Evolutionary conservation across 2,888 invertebrate genomes (phyloP).

Genomic region (Cyaniris semiargus): DNA sequence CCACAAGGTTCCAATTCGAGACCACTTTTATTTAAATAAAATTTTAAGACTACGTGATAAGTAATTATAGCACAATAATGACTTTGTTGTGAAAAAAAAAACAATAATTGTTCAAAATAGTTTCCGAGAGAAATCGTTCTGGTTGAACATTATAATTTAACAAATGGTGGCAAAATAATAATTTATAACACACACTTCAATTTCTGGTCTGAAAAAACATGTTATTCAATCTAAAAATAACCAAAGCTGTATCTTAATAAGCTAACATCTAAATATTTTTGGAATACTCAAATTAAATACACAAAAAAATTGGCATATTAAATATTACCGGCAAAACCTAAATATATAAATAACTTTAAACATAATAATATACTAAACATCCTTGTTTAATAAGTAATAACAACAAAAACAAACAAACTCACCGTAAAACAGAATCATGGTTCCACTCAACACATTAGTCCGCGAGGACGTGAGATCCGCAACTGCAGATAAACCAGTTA

Average conservation of each 20-base stretch:
- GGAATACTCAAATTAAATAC: not conserved
- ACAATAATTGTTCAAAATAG: not conserved
- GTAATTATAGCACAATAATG: not conserved
- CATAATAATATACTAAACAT: constrained; percentile 10
- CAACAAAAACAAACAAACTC: constrained; percentile 27
- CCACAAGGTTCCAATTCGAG: not conserved
- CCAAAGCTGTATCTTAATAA: not conserved
- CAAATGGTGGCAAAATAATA: not conserved
- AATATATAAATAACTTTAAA: not conserved
- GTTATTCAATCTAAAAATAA: not conserved
- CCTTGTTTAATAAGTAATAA: not conserved
- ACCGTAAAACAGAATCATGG: constrained; percentile 37
- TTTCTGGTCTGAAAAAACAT: too few relatives aligned
- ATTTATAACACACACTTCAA: not conserved
- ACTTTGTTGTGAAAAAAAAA: not conserved
- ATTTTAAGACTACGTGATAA: not conserved
- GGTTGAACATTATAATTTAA: not conserved
- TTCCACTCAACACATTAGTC: constrained; percentile 21
- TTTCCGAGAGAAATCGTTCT: not conserved
- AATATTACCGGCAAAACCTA: not conserved
- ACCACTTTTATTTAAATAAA: not conserved
- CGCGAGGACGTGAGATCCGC: constrained; percentile 31
- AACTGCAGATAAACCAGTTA: constrained; percentile 28
- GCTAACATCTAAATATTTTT: not conserved
- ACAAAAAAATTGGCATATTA: not conserved